Evolutionary conservation across 2,888 invertebrate species (phyloP), one percentile per base, ranked within the genome.

Genomic region (Athalia cordata): DNA sequence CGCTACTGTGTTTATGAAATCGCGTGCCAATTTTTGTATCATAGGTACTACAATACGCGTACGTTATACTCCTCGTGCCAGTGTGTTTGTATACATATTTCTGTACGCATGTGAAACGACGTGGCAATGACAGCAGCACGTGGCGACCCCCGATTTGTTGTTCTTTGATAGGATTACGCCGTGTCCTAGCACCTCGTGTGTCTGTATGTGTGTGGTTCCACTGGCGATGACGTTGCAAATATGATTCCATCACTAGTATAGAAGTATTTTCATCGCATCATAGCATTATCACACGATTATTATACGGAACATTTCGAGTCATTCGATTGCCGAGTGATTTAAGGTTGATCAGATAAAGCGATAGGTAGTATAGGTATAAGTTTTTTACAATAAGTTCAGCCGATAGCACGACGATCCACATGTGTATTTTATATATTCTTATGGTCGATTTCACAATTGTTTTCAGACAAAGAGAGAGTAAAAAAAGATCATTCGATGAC

Each of bases 61-160:
- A 52, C 4, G 59, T 13, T 29, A 68, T 61, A 61, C 61, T 61
- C 6, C 55, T 29, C 50, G 55, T 68, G 55, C 29, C 29, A 29
- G 29, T 47, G 13, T 57, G 13, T 49, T 6, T 49, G 43, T n/a
- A 6, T 65, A 65, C 29, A 11, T 29, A 11, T 43, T 13, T 11
- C 11, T 61, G 9, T 45, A 15, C 47, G 13, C 52, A n/a, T 47
- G 9, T 59, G 29, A 1, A 72, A 47, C 43, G 59, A 59, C 75
- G 87, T 89, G 89, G 85, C 83, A 83, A 81, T 89, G 90, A 90
- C 90, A 90, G 89, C 88, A 86, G 89, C 90, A 90, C 89, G 89
- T 89, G 89, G 83, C 79, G 75, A 59, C 78, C 76, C 59, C 81
- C 81, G 75, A 75, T 75, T 75, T 75, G 75, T 75, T 75, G 75